Evolutionary conservation across 2,888 invertebrate species (phyloP).

Genomic region (Watsonalla cultraria): DNA sequence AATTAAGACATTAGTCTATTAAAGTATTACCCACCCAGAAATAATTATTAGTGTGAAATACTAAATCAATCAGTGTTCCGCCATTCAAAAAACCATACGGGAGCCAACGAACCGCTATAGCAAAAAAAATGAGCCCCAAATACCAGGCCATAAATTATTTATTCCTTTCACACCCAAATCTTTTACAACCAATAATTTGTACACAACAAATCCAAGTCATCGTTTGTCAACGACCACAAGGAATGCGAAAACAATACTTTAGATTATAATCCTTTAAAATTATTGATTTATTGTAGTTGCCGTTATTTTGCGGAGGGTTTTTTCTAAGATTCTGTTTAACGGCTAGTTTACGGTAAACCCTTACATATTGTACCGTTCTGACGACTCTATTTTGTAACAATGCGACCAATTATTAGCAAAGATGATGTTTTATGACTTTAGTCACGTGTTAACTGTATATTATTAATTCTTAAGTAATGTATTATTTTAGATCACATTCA

Average conservation of each 20-base stretch:
- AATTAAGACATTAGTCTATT: too few relatives aligned
- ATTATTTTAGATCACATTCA: too few relatives aligned
- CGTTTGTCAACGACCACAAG: constrained; percentile 35
- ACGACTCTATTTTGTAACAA: background rate
- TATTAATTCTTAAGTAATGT: too few relatives aligned
- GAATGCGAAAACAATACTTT: constrained; percentile 44
- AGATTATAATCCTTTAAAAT: constrained; percentile 53
- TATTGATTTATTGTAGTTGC: constrained; percentile 51
- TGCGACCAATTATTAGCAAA: background rate
- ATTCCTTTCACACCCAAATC: constrained; percentile 21
- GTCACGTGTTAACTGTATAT: background rate
- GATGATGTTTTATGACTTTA: background rate
- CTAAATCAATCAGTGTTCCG: too few relatives aligned
- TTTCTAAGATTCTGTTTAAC: constrained; percentile 6
- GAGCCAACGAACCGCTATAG: too few relatives aligned
- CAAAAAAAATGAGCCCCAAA: background rate
- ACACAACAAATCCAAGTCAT: constrained; percentile 28
- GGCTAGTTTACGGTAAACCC: constrained; percentile 8
- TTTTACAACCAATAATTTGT: constrained; percentile 45
- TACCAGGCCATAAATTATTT: background rate
- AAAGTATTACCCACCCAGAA: too few relatives aligned
- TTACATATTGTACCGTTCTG: constrained; percentile 3
- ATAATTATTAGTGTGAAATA: too few relatives aligned
- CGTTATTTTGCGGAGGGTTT: constrained; percentile 22
- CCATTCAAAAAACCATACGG: too few relatives aligned